These are phyloP conservation scores for Sinocyclocheilus anophthalmus DNA, from an alignment of 2,113 vertebrate species.

Conservation along the genomic window DNA sequence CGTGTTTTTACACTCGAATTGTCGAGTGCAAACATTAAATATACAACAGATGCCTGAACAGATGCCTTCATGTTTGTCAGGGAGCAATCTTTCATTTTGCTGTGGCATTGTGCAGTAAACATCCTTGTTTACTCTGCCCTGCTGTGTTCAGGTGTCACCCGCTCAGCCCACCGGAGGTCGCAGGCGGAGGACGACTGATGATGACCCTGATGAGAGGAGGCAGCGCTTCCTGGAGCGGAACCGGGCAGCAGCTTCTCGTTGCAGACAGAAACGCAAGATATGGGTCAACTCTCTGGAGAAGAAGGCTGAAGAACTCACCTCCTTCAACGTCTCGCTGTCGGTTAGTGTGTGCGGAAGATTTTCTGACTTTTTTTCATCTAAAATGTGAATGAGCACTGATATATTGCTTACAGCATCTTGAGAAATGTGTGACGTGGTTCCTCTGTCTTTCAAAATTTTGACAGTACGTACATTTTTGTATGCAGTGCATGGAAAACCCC, in stretches of 20 bases:
- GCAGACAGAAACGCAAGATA: conserved; percentile 93
- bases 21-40: not conserved
- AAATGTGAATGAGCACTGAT: not conserved
- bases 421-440: no score
- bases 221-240: conserved; percentile 96
- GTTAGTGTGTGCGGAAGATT: conserved; percentile 73
- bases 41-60: no score
- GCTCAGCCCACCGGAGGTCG: conserved; percentile 95
- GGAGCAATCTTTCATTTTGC: not conserved
- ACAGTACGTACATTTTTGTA: no score
- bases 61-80: not conserved
- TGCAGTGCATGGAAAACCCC: no score
- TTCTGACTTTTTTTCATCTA: not conserved
- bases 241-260: conserved; percentile 91
- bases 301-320: conserved; percentile 93
- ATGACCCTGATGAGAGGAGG: conserved; percentile 93
- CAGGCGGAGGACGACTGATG: conserved; percentile 83
- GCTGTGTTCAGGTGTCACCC: conserved; percentile 84
- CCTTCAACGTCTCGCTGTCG: conserved; percentile 92
- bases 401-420: not conserved
- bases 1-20: not conserved
- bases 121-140: not conserved
- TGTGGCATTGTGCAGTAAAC: not conserved
- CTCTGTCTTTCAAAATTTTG: no score
- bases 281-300: conserved; percentile 96